Conservation (phyloP, 2,113 vertebrate genomes). For the Dipodomys merriami region DNA sequence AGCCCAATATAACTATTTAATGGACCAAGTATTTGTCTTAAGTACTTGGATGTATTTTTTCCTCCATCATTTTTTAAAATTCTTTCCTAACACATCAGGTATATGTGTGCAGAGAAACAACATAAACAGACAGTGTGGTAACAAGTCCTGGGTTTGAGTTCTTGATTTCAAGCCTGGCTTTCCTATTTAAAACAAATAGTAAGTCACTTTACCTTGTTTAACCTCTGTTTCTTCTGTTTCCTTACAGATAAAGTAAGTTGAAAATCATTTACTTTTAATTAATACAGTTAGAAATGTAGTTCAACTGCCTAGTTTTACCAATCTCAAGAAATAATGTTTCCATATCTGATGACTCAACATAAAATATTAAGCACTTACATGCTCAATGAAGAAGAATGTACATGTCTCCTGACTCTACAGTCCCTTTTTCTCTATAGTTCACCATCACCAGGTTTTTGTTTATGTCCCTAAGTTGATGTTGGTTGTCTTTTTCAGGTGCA, state of each 20-base stretch:
- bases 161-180: background rate
- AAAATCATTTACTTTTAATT: background rate
- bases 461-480: background rate
- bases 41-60: background rate
- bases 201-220: background rate
- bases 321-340: background rate
- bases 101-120: background rate
- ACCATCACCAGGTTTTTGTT: background rate
- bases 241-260: background rate
- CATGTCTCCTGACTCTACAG: background rate
- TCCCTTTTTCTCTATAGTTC: background rate
- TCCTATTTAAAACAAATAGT: background rate
- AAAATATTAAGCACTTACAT: background rate
- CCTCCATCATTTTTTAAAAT: background rate
- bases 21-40: background rate
- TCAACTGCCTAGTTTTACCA: background rate
- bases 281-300: background rate
- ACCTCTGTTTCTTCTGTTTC: background rate
- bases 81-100: background rate
- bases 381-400: background rate
- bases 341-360: background rate
- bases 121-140: background rate
- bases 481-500: background rate
- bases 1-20: background rate
- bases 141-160: background rate